These are phyloP conservation scores for Mormoops blainvillei DNA, from an alignment of 2,113 vertebrate genomes.

Conservation along the genomic window DNA sequence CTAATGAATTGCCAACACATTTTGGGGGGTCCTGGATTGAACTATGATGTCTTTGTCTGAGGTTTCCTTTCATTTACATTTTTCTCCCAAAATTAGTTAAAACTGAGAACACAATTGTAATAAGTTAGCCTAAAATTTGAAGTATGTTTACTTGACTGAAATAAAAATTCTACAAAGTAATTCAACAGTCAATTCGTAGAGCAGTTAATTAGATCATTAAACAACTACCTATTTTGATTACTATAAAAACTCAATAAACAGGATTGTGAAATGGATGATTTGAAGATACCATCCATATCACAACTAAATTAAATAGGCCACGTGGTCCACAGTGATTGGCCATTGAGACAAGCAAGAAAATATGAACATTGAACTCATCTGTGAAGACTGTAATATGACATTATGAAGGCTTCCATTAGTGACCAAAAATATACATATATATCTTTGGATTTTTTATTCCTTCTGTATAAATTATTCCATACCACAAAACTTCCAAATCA, in stretches of 20 bases:
- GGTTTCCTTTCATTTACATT: background rate
- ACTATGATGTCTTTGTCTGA: background rate
- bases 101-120: background rate
- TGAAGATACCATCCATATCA: constrained; percentile 27
- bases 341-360: constrained; percentile 18
- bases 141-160: background rate
- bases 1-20: background rate
- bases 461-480: background rate
- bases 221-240: constrained; percentile 38
- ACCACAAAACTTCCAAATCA: background rate
- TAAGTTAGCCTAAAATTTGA: background rate
- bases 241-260: constrained; percentile 24
- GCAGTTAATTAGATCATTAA: constrained; percentile 27
- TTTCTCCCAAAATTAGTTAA: background rate
- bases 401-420: background rate
- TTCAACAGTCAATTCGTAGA: constrained; percentile 19
- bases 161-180: constrained; percentile 28
- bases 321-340: background rate
- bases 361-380: background rate
- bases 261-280: constrained; percentile 34
- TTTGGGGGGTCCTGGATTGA: background rate
- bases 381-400: background rate
- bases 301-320: background rate
- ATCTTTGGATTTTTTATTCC: background rate
- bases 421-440: background rate